A percentile compares a stretch with the other conserved stretches of the same genome.
These are phyloP conservation scores for Eupithecia vulgata DNA, from an alignment of 2,888 invertebrate species.

Conservation along the genomic window DNA sequence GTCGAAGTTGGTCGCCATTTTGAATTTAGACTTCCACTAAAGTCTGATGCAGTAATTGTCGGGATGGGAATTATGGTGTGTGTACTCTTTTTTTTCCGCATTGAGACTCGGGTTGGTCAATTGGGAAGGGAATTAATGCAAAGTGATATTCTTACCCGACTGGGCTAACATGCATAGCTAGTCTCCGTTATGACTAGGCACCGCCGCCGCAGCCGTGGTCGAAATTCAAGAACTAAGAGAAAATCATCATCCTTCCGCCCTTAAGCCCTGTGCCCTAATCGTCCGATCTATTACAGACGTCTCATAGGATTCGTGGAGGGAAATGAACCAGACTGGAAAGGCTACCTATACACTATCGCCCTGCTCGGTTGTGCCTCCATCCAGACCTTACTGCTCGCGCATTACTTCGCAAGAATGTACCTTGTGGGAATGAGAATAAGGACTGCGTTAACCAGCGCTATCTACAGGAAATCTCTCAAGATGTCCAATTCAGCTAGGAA, in stretches of 20 bases:
- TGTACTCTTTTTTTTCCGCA: no score
- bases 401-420: constrained; percentile 96
- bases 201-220: no score
- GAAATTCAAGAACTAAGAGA: not conserved
- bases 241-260: not conserved
- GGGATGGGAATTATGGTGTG: no score
- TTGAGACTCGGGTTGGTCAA: no score
- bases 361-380: constrained; percentile 90
- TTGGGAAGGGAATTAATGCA: no score
- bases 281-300: constrained; percentile 71
- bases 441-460: constrained; percentile 94
- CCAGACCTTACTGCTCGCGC: constrained; percentile 93
- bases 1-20: no score
- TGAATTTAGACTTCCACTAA: no score
- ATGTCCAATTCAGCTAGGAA: constrained; percentile 92
- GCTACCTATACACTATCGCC: constrained; percentile 91
- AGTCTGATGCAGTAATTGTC: no score
- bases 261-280: not conserved
- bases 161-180: no score
- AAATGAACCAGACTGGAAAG: constrained; percentile 90
- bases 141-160: no score
- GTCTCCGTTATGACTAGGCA: no score
- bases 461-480: constrained; percentile 93
- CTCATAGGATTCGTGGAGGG: constrained; percentile 88
- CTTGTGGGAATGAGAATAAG: constrained; percentile 95